Base-by-base conservation (phyloP, 2,888 invertebrate genomes). In the Argyra leucocephala region DNA sequence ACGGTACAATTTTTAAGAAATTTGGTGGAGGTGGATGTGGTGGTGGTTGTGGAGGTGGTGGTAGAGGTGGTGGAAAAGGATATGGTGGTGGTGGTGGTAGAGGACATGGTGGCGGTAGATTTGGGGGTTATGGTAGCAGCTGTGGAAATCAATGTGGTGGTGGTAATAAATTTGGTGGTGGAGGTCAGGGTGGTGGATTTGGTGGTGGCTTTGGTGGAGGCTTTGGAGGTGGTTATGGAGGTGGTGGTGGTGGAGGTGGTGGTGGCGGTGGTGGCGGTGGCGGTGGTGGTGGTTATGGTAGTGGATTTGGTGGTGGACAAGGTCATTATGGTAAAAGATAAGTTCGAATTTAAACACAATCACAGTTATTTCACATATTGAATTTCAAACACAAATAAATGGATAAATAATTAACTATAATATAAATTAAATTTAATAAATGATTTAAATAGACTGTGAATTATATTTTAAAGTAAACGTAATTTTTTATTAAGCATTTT, bases 21-120 rank as follows among this genome's bases (percentile, higher is more conserved):
- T 22, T 57, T 18, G 73, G 74, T 15, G 72, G 70, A 21, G 69
- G 69, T n/a, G 71, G 70, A 4, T 70, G 71, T 12, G 69, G 71
- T 31, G 36, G 26, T 22, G 66, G 69, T 69, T 22, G 71, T 69
- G 37, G 72, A 36, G 65, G 66, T n/a, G 69, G 71, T 18, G 63
- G 66, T 18, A 26, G 12, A 22, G 64, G 64, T 7, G 36, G 58
- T 31, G 62, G 62, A 63, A 60, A 21, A 48, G 61, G 63, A 5
- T 26, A 37, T 23, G 63, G 66, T 6, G 21, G 21, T 57, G 22
- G 26, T 1, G 1, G 2, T 26, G 61, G 61, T n/a, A 18, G 24
- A 18, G 61, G 61, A 1, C 18, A 18, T n/a, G 31, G 21, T n/a
- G 31, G 31, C 10, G 31, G 61, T 6, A 7, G 24, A 3, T 1